A percentile compares a stretch with the other conserved stretches of the same genome.
Conservation (phyloP, 2,888 invertebrate genomes). For the Cacoxenus indagator region DNA sequence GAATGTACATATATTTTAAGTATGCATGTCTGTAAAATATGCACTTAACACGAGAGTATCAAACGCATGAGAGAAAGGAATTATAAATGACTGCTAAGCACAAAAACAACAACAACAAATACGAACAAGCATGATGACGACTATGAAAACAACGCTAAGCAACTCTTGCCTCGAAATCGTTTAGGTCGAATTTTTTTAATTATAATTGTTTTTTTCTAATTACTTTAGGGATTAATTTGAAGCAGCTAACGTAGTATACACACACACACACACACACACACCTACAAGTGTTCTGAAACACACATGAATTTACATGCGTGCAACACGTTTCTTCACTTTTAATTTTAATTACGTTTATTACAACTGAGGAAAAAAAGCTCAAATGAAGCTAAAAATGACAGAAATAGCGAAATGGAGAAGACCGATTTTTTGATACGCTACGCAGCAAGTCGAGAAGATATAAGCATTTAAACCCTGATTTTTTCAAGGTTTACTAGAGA, state of each 20-base stretch:
- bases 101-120: background rate
- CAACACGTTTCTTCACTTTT: slow-evolving; percentile 65
- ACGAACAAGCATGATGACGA: background rate
- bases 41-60: slow-evolving; percentile 54
- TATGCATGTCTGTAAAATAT: slow-evolving; percentile 41
- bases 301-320: slow-evolving; percentile 42
- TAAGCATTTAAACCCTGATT: too few species aligned
- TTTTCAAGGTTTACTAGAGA: too few species aligned
- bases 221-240: slow-evolving; percentile 65
- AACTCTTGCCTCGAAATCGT: slow-evolving; percentile 51
- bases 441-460: too few species aligned
- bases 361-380: slow-evolving; percentile 41
- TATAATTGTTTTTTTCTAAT: too few species aligned
- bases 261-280: slow-evolving; percentile 37
- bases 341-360: slow-evolving; percentile 67
- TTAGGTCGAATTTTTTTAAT: slow-evolving; percentile 42
- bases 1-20: slow-evolving; percentile 14
- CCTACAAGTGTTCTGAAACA: background rate
- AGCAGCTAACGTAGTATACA: slow-evolving; percentile 47
- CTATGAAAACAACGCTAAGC: background rate
- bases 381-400: slow-evolving; percentile 50
- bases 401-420: background rate
- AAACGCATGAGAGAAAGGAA: background rate
- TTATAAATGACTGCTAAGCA: background rate
- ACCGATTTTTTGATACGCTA: too few species aligned